Percentiles rank a stretch among this genome's conserved stretches.
These are phyloP conservation scores for Nysson spinosus DNA, from an alignment of 2,888 invertebrate genomes.

Conservation along the genomic window DNA sequence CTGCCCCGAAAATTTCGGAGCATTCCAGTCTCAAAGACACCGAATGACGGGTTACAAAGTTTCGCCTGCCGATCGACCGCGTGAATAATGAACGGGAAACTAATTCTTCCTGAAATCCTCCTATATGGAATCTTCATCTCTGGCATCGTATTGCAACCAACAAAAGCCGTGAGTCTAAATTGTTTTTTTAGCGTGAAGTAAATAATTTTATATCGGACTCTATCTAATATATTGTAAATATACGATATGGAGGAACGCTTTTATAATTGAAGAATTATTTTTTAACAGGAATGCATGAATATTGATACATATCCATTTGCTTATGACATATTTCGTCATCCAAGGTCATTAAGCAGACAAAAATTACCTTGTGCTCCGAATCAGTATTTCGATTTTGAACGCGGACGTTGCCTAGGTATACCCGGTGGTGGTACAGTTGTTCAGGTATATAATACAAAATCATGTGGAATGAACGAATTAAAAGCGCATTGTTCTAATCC, in stretches of 20 bases:
- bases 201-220: no score
- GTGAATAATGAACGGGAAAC: no score
- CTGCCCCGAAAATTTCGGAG: slow-evolving; percentile 8
- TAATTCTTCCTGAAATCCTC: no score
- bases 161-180: no score
- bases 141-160: no score
- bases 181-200: no score
- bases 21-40: slow-evolving; percentile 1
- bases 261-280: slow-evolving; percentile 1
- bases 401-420: slow-evolving; percentile 67
- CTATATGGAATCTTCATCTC: no score
- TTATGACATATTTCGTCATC: not conserved
- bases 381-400: slow-evolving; percentile 70
- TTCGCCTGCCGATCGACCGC: no score
- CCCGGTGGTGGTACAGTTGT: slow-evolving; percentile 75
- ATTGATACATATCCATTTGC: not conserved
- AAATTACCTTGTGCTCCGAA: slow-evolving; percentile 44
- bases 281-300: slow-evolving; percentile 25
- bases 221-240: no score
- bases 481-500: slow-evolving; percentile 74
- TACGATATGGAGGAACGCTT: no score
- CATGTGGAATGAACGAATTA: slow-evolving; percentile 63
- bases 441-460: slow-evolving; percentile 25
- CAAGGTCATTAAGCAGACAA: not conserved
- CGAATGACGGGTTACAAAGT: not conserved